Percentiles rank a stretch among this genome's conserved stretches.
Conservation (phyloP, 2,888 invertebrate genomes). For the Nineta flava region DNA sequence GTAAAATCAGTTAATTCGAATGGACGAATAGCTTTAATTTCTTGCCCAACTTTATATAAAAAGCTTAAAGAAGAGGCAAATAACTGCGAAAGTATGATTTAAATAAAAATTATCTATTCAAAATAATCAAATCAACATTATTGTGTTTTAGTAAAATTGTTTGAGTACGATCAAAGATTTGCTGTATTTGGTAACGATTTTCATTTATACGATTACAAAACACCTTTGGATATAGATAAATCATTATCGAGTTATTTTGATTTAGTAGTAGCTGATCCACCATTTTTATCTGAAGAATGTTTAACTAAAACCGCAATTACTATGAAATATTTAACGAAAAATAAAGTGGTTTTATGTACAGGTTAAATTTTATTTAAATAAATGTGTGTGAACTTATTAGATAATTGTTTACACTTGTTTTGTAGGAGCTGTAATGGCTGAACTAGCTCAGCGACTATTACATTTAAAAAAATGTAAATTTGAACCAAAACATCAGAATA, state of each 20-base stretch:
- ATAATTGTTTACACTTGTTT: constrained; percentile 11
- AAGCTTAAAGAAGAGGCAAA: constrained; percentile 38
- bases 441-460: constrained; percentile 46
- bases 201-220: constrained; percentile 76
- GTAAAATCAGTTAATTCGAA: constrained; percentile 33
- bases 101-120: too few relatives aligned
- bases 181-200: constrained; percentile 61
- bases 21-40: constrained; percentile 64
- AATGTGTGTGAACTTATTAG: constrained; percentile 3
- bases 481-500: constrained; percentile 69
- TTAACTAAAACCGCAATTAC: constrained; percentile 67
- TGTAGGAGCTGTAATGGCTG: constrained; percentile 59
- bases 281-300: constrained; percentile 88
- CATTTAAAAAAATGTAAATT: constrained; percentile 50
- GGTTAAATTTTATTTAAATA: constrained; percentile 31
- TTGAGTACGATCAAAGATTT: constrained; percentile 81
- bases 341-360: constrained; percentile 74
- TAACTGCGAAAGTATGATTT: constrained; percentile 30
- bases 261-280: constrained; percentile 84
- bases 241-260: constrained; percentile 49
- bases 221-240: constrained; percentile 48
- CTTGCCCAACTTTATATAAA: constrained; percentile 75
- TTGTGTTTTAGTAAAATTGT: constrained; percentile 48
- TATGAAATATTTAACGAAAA: constrained; percentile 53
- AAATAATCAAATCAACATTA: too few relatives aligned